Conservation (phyloP, 2,888 invertebrate genomes). For the Drosophila lutescens region DNA sequence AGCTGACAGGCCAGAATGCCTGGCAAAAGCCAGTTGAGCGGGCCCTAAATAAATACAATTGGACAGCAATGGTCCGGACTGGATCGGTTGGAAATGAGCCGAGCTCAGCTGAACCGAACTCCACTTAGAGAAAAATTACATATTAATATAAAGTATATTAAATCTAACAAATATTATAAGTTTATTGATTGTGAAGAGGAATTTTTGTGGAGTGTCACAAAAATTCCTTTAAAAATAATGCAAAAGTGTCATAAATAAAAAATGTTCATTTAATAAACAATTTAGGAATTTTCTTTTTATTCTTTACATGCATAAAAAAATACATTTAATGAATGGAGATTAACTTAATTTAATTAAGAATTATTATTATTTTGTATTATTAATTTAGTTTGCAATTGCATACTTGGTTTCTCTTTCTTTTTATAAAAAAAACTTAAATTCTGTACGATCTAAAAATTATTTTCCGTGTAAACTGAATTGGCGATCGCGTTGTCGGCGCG, state of each 20-base stretch:
- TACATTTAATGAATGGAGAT: no score
- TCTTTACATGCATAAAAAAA: no score
- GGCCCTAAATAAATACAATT: slow-evolving; percentile 74
- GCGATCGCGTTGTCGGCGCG: slow-evolving; percentile 65
- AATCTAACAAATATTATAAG: no score
- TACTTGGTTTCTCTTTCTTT: no score
- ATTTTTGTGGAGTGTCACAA: no score
- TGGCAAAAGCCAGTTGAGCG: slow-evolving; percentile 34
- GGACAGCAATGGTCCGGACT: slow-evolving; percentile 72
- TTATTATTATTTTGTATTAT: no score
- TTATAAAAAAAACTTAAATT: background rate
- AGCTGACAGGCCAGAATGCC: slow-evolving; percentile 31
- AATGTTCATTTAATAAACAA: no score
- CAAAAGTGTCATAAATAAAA: background rate
- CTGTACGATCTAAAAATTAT: background rate
- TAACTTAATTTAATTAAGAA: no score
- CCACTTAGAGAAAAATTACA: slow-evolving; percentile 3
- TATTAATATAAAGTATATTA: no score
- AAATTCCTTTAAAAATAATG: background rate
- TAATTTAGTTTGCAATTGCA: no score
- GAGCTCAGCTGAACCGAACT: slow-evolving; percentile 26
- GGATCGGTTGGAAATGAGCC: slow-evolving; percentile 34
- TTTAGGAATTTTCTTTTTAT: no score
- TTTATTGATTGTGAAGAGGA: no score
- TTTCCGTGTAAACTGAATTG: slow-evolving; percentile 2